These are phyloP conservation scores for Puntigrus tetrazona DNA, from an alignment of 2,113 vertebrate genomes.

Conservation along the genomic window DNA sequence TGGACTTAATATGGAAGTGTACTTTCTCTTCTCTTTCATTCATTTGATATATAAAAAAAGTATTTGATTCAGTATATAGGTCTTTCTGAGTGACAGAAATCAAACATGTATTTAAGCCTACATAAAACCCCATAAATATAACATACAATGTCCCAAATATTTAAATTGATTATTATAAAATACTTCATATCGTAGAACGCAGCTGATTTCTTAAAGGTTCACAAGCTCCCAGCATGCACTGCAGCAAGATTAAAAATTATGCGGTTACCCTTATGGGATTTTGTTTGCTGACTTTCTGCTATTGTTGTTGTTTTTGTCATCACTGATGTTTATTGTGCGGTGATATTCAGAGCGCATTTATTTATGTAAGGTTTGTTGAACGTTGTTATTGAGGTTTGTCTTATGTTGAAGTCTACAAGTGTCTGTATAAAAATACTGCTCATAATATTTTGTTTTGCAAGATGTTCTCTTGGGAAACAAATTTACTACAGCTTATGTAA, in stretches of 20 bases:
- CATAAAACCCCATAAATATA: neutral
- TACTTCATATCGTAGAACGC: neutral
- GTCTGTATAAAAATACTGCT: neutral
- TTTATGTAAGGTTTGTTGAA: neutral
- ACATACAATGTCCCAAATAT: neutral
- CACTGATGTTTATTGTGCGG: neutral
- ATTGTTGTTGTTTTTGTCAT: neutral
- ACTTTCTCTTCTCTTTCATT: slow-evolving; percentile 1
- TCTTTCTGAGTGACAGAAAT: neutral
- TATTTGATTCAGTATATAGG: neutral
- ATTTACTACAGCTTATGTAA: neutral
- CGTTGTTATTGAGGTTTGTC: neutral
- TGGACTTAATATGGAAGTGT: slow-evolving; percentile 37
- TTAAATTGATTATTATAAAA: neutral
- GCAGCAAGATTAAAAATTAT: too few species aligned
- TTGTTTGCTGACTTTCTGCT: neutral
- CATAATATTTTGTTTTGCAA: neutral
- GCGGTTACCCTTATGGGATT: neutral
- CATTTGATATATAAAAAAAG: neutral
- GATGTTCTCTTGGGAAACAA: neutral
- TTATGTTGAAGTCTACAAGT: neutral
- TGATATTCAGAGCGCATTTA: neutral
- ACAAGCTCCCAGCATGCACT: slow-evolving; percentile 7
- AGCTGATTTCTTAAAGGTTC: neutral
- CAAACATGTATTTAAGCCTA: neutral